Conservation (phyloP, 2,888 invertebrate genomes). For the Tetheella fluctuosa region DNA sequence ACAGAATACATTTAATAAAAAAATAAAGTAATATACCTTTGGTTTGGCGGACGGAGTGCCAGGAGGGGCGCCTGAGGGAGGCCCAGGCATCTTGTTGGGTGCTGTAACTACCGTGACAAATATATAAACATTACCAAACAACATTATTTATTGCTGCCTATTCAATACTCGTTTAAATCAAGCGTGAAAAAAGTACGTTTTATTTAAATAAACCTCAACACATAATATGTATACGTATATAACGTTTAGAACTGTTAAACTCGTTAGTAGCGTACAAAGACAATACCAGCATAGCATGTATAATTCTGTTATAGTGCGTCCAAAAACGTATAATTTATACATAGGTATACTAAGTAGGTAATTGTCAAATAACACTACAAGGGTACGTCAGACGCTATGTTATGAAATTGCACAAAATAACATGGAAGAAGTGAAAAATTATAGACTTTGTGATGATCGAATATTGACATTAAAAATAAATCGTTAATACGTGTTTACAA, state of each 20-base stretch:
- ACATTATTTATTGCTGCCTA: not conserved
- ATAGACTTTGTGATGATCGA: not conserved
- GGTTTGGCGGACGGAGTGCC: slow-evolving; percentile 93
- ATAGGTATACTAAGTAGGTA: slow-evolving; percentile 3
- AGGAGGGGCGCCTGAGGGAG: slow-evolving; percentile 89
- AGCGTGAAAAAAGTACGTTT: slow-evolving; percentile 4
- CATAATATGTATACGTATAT: not conserved
- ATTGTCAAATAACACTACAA: slow-evolving; percentile 6
- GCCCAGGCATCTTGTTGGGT: slow-evolving; percentile 87
- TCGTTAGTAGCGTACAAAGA: slow-evolving; percentile 3
- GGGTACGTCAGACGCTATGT: not conserved
- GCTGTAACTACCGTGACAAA: slow-evolving; percentile 65
- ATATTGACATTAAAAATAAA: not conserved
- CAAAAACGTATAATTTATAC: slow-evolving; percentile 12
- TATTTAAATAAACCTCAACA: slow-evolving; percentile 3
- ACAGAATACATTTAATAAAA: not conserved
- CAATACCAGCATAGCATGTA: slow-evolving; percentile 14
- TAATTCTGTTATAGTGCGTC: slow-evolving; percentile 10
- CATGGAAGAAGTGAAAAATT: not conserved
- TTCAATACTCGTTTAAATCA: not conserved
- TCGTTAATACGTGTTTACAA: not conserved
- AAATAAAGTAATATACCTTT: slow-evolving; percentile 81
- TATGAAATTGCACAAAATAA: not conserved
- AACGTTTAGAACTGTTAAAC: slow-evolving; percentile 5
- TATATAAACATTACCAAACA: slow-evolving; percentile 24